Conservation (phyloP, 2,113 vertebrate genomes). For the Chaetorhynchus papuensis region DNA sequence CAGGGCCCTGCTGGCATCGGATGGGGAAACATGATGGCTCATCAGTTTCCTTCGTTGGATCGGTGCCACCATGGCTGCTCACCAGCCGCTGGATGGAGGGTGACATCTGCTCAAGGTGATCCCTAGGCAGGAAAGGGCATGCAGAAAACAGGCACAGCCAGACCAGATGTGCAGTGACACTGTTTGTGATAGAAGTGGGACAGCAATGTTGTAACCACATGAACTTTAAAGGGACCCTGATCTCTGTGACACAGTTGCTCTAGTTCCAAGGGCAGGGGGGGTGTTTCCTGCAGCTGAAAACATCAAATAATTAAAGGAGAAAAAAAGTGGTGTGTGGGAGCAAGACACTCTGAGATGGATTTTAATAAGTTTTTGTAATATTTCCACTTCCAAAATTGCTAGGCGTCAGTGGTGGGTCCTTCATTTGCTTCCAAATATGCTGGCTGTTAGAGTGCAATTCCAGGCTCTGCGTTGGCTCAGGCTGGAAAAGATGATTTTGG, state of each 20-base stretch:
- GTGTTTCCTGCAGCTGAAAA: neutral
- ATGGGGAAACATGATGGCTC: slow-evolving; percentile 25
- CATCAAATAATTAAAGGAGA: neutral
- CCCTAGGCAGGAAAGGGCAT: neutral
- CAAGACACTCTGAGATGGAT: neutral
- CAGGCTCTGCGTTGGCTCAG: neutral
- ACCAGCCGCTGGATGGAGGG: neutral
- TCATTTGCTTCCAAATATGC: neutral
- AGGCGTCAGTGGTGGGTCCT: neutral
- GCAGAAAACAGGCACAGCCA: neutral
- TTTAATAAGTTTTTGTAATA: neutral
- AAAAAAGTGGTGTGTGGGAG: neutral
- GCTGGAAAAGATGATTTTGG: neutral
- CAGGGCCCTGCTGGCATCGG: slow-evolving; percentile 2
- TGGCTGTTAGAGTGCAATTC: neutral
- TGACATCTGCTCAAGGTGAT: slow-evolving; percentile 3
- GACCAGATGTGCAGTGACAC: neutral
- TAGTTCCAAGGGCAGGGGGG: neutral
- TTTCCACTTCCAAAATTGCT: neutral
- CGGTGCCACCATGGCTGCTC: neutral
- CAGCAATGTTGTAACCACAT: neutral
- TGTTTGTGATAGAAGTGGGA: neutral
- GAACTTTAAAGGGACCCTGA: neutral
- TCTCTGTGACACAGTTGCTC: neutral
- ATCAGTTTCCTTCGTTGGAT: neutral